Conservation (phyloP, 1,140 invertebrate species). For the Ceratoteleas bidentatus region DNA sequence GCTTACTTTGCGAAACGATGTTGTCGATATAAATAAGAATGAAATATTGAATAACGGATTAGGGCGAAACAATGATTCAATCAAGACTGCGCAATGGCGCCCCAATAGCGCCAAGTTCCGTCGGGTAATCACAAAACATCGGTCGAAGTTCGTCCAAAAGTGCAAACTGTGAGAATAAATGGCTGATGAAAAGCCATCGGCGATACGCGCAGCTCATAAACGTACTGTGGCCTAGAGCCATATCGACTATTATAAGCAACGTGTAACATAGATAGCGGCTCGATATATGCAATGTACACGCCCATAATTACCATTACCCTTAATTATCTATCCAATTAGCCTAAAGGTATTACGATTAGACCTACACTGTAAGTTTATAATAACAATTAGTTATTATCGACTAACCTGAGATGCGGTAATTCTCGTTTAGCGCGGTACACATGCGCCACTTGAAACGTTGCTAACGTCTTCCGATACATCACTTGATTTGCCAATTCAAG, state of each 20-base stretch:
- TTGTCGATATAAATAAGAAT: neutral
- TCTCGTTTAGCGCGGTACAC: slow-evolving; percentile 74
- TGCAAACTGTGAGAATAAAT: slow-evolving; percentile 64
- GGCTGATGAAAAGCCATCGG: slow-evolving; percentile 73
- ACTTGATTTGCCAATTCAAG: slow-evolving; percentile 38
- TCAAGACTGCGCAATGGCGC: neutral
- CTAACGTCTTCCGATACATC: slow-evolving; percentile 45
- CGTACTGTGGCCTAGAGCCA: slow-evolving; percentile 76
- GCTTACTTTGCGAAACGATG: too few relatives aligned
- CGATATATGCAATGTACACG: slow-evolving; percentile 75
- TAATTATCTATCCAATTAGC: slow-evolving; percentile 83
- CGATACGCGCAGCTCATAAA: slow-evolving; percentile 74
- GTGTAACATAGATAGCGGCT: slow-evolving; percentile 69
- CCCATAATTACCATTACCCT: slow-evolving; percentile 81
- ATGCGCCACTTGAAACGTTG: slow-evolving; percentile 44
- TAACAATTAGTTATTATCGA: slow-evolving; percentile 81
- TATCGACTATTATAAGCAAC: slow-evolving; percentile 78
- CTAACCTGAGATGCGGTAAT: slow-evolving; percentile 74
- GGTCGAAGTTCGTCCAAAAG: slow-evolving; percentile 34
- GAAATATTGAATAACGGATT: neutral
- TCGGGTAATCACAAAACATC: slow-evolving; percentile 12
- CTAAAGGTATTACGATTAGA: slow-evolving; percentile 82
- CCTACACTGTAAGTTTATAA: slow-evolving; percentile 82
- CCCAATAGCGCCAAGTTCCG: neutral
- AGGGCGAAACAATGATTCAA: neutral